Evolutionary conservation across 2,797 vertebrate genomes (phyloP).

Genomic region (Peromyscus melanophrys): DNA sequence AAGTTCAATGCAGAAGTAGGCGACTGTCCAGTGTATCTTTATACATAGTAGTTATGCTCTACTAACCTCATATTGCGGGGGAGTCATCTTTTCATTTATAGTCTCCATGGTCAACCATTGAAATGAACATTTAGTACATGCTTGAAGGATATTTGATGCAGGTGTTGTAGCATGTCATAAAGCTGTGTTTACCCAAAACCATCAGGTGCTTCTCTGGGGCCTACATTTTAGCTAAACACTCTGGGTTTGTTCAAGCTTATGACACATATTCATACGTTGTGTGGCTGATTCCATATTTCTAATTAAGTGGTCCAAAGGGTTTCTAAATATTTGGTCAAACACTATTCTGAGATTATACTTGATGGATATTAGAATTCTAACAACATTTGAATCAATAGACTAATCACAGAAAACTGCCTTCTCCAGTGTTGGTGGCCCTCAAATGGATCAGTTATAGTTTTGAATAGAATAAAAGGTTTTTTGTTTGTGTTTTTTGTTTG

Average conservation of each 20-base stretch:
- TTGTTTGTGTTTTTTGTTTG: not conserved
- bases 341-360: not conserved
- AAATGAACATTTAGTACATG: not conserved
- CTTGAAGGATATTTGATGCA: not conserved
- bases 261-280: not conserved
- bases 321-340: not conserved
- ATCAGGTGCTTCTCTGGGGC: not conserved
- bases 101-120: not conserved
- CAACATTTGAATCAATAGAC: not conserved
- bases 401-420: not conserved
- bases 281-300: not conserved
- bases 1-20: not conserved
- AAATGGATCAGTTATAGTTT: not conserved
- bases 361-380: not conserved
- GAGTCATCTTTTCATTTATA: not conserved
- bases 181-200: not conserved
- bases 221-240: not conserved
- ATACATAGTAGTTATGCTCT: not conserved
- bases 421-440: not conserved
- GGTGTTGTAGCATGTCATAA: not conserved
- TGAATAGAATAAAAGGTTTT: not conserved
- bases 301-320: not conserved
- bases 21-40: not conserved
- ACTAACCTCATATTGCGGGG: not conserved
- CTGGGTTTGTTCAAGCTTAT: not conserved